These are phyloP conservation scores for Drosophila dives DNA, from an alignment of 2,888 invertebrate species.

Conservation along the genomic window DNA sequence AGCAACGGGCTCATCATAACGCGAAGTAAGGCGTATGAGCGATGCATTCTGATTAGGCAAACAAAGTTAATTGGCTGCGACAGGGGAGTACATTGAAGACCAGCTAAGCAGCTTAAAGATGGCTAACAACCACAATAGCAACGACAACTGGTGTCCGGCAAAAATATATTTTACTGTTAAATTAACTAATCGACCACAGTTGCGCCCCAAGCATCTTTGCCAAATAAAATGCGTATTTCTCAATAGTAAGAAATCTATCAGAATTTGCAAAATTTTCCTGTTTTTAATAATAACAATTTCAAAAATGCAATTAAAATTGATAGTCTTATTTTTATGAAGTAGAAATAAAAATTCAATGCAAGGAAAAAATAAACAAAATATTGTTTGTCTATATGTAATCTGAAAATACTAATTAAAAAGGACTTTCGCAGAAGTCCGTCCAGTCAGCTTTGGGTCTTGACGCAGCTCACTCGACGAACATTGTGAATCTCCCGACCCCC, in stretches of 20 bases:
- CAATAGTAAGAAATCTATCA: background rate
- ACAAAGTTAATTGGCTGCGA: slow-evolving; percentile 77
- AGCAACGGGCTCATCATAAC: slow-evolving; percentile 10
- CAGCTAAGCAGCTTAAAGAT: slow-evolving; percentile 30
- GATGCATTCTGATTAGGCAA: slow-evolving; percentile 77
- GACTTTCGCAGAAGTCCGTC: too few species aligned
- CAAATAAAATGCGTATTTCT: background rate
- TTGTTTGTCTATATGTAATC: too few species aligned
- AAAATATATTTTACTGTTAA: background rate
- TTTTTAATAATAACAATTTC: too few species aligned
- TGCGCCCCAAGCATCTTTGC: background rate
- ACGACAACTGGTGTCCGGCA: background rate
- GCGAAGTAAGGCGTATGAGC: slow-evolving; percentile 32
- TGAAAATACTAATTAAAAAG: too few species aligned
- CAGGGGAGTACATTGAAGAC: slow-evolving; percentile 50
- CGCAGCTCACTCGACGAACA: too few species aligned
- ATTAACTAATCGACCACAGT: slow-evolving; percentile 30
- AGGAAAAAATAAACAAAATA: too few species aligned
- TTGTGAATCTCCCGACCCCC: too few species aligned
- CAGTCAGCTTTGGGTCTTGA: too few species aligned
- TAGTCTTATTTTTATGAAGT: background rate
- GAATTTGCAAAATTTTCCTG: background rate
- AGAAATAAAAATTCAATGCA: too few species aligned
- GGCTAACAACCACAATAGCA: slow-evolving; percentile 21
- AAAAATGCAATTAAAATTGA: background rate